Evolutionary conservation across 1,140 invertebrate genomes (phyloP), one percentile per base, ranked within the genome.

Genomic region (Ostrea denselamellosa): DNA sequence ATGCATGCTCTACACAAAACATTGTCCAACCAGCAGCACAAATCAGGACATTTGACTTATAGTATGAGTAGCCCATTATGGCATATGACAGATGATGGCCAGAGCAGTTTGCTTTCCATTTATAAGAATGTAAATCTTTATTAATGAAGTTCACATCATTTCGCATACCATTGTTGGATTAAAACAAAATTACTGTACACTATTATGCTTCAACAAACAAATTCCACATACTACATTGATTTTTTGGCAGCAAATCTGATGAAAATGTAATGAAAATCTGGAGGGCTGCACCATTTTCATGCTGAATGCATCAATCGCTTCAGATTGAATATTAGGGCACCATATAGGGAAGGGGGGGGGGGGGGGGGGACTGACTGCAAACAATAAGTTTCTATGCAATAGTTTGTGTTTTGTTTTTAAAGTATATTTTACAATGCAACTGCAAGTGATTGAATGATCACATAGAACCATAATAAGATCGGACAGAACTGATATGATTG

Each of bases 181-280:
- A 44, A 44, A 77, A 34, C 34, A 25, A 28, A 77, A 28, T 77
- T 12, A 25, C 25, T 22, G 22, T 28, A 77, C 22, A 34, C 14
- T 34, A 77, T 77, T 25, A 77, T 77, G 28, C 68, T 77, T 25
- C 68, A 77, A 10, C 68, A 77, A 77, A 34, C 68, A 77, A 77
- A 28, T 77, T 77, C 28, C 22, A 25, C 12, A 14, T 17, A n/a
- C n/a, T 77, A 34, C 68, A 77, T 77, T 77, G 68, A 77, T 77
- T 77, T 77, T 77, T 25, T 77, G 68, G 68, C 68, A 34, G 68
- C 7, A 25, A 34, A 34, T 25, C 68, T 77, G 68, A 28, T 77
- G 68, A 77, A 28, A 77, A 28, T 77, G 68, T 77, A 77, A 77
- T 77, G 25, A 44, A 77, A 77, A 77, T 22, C 68, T 28, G 68